Base-by-base conservation (phyloP, 2,888 invertebrate species). In the Serrognathus titanus region DNA sequence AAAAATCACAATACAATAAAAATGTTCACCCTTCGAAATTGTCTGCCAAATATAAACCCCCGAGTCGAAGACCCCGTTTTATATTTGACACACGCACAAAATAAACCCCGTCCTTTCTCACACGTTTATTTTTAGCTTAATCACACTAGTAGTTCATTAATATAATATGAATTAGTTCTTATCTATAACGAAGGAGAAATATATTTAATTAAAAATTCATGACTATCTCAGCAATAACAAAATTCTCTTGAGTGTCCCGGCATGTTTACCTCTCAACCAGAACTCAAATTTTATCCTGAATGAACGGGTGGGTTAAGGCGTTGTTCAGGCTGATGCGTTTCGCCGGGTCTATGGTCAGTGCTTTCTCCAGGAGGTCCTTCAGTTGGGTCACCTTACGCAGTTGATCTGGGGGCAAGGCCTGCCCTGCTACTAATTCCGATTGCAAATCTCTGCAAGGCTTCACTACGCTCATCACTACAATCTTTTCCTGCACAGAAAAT, bases 281-380 rank as follows among this genome's bases (percentile, higher is more conserved):
- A 56, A 61, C 60, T 74, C 70, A 90, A 74, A 93, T 92, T 81
- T 91, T 94, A 74, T 98, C 97, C 80, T 93, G 92, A 72, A 98
- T 96, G 78, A 97, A 97, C 0, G 95, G 90, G 79, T 98, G 97
- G 16, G 90, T 87, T 51, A 98, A 82, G 39, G 96, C 95, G 73
- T 95, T 94, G 78, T 94, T 95, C 63, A 97, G 87, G n/a, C 94
- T 90, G 66, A 95, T 89, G 55, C 97, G 84, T 78, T 97, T 97
- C 37, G 89, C 85, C 0, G 97, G 91, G 79, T 98, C 97, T 51
- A 97, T 80, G 81, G 94, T 89, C 62, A 98, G 83, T 70, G 96
- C 91, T 62, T 92, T 88, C 71, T 97, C 97, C 49, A 98, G 79
- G 20, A 98, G 81, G 76, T 98, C 97, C 74, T 92, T 92, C 37